These are phyloP conservation scores for Drosophila hamatofila DNA, from an alignment of 2,888 invertebrate species.

Conservation along the genomic window DNA sequence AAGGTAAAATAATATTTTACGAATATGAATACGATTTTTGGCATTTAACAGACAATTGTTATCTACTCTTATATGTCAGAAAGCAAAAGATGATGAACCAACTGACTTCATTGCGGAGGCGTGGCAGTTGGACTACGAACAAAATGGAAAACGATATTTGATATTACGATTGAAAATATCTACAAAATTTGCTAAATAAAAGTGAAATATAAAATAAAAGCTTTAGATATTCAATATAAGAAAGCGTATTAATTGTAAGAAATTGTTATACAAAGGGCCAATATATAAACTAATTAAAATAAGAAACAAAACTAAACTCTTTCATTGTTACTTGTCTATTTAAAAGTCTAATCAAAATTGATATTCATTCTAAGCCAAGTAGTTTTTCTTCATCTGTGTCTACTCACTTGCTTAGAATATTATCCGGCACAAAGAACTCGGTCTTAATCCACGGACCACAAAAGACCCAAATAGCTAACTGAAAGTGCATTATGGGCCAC, in stretches of 20 bases:
- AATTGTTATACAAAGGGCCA: neutral
- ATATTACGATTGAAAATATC: neutral
- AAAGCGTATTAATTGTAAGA: no score
- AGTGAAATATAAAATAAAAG: neutral
- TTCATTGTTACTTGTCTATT: neutral
- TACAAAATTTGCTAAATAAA: neutral
- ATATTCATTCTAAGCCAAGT: neutral
- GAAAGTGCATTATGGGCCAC: slow-evolving; percentile 17
- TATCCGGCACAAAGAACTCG: neutral
- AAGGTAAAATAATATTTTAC: slow-evolving; percentile 15
- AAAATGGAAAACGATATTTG: neutral
- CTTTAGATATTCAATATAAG: neutral
- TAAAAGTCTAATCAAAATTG: neutral
- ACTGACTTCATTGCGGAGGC: slow-evolving; percentile 14
- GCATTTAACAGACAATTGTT: slow-evolving; percentile 38
- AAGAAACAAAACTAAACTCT: neutral
- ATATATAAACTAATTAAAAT: neutral
- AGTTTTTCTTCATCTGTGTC: neutral
- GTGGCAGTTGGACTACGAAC: neutral
- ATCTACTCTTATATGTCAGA: neutral
- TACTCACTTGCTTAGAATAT: neutral
- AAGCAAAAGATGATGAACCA: neutral
- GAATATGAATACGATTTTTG: slow-evolving; percentile 27
- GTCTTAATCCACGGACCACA: neutral
- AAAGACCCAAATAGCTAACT: neutral